Evolutionary conservation across 2,888 invertebrate genomes (phyloP).

Genomic region (Chrysomela aeneicollis): DNA sequence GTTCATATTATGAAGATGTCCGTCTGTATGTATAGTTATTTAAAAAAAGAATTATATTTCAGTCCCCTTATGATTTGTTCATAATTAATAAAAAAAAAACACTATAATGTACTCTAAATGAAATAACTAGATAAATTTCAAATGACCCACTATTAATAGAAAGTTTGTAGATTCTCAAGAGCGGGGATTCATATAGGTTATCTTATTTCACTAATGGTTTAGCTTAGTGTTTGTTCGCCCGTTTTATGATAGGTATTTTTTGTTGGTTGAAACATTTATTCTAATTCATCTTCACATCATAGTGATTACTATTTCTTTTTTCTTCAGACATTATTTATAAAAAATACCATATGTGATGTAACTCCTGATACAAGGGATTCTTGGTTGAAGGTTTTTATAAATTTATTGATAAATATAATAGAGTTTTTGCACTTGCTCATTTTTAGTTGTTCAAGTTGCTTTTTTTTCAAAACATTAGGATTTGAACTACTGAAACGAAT

Average conservation of each 20-base stretch:
- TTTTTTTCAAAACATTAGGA: slow-evolving; percentile 23
- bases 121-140: slow-evolving; percentile 40
- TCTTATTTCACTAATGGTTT: neutral
- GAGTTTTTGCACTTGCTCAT: slow-evolving; percentile 27
- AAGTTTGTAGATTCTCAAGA: slow-evolving; percentile 11
- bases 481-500: slow-evolving; percentile 22
- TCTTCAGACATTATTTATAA: slow-evolving; percentile 8
- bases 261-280: slow-evolving; percentile 9
- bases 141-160: slow-evolving; percentile 42
- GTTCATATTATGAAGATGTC: slow-evolving; percentile 52
- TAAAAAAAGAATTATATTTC: slow-evolving; percentile 36
- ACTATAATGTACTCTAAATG: slow-evolving; percentile 47
- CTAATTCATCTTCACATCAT: slow-evolving; percentile 6
- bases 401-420: slow-evolving; percentile 27
- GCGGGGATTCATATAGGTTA: slow-evolving; percentile 8
- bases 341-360: slow-evolving; percentile 14
- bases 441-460: slow-evolving; percentile 7
- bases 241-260: neutral
- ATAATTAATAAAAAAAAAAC: slow-evolving; percentile 44
- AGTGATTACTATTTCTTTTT: slow-evolving; percentile 6
- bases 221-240: neutral
- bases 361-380: slow-evolving; percentile 21
- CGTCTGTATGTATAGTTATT: slow-evolving; percentile 55
- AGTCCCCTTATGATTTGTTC: slow-evolving; percentile 39
- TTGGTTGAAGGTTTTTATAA: slow-evolving; percentile 34